Evolutionary conservation across 2,113 vertebrate genomes (phyloP).

Genomic region (Emydocephalus ijimae): DNA sequence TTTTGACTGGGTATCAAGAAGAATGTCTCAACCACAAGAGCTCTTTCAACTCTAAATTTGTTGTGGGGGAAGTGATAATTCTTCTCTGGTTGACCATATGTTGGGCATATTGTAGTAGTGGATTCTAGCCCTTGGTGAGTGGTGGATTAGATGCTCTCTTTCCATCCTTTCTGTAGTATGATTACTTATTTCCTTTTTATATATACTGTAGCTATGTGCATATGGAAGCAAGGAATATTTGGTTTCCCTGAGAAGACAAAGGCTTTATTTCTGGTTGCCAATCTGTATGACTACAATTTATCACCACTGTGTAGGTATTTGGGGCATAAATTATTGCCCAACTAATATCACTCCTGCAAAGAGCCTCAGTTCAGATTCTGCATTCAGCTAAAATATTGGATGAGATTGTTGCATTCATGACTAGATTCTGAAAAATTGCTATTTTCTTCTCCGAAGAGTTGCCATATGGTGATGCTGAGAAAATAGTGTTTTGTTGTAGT

Average conservation of each 20-base stretch:
- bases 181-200: neutral
- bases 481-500: slow-evolving; percentile 63
- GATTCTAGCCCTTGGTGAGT: neutral
- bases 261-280: neutral
- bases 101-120: neutral
- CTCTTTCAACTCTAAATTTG: neutral
- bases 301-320: neutral
- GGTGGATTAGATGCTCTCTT: neutral
- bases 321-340: neutral
- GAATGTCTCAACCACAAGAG: neutral
- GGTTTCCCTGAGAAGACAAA: neutral
- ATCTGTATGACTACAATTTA: neutral
- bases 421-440: slow-evolving; percentile 41
- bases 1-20: neutral
- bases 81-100: neutral
- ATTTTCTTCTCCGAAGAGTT: slow-evolving; percentile 29
- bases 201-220: neutral
- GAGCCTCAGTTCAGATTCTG: neutral
- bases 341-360: neutral
- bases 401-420: slow-evolving; percentile 35
- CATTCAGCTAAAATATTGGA: slow-evolving; percentile 20
- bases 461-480: slow-evolving; percentile 60
- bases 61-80: neutral
- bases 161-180: neutral
- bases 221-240: neutral